Conservation (phyloP, 2,113 vertebrate species). For the Azemiops feae region DNA sequence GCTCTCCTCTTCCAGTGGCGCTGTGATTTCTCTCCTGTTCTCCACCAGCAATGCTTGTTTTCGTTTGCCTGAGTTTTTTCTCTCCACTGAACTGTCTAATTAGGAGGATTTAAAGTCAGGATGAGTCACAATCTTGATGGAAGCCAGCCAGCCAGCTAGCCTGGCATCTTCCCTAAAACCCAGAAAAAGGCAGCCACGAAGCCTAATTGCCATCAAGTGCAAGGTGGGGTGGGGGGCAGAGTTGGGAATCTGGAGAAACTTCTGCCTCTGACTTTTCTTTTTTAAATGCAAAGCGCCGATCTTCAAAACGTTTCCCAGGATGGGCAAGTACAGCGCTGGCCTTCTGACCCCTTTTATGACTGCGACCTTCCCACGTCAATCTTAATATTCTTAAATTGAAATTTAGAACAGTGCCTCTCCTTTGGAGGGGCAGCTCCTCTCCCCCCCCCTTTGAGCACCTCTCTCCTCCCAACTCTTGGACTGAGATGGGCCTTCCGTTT, state of each 20-base stretch:
- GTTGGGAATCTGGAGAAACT: rapidly evolving
- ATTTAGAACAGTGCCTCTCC: slow-evolving; percentile 1
- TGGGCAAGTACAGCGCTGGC: background rate
- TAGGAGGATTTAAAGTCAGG: background rate
- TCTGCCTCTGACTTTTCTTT: background rate
- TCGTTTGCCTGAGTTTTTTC: background rate
- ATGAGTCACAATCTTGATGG: slow-evolving; percentile 7
- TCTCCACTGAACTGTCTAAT: background rate
- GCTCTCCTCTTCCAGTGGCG: background rate
- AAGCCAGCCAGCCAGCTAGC: background rate
- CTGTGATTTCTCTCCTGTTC: background rate
- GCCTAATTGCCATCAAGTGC: background rate
- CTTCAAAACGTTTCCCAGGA: background rate
- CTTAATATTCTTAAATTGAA: slow-evolving; percentile 18
- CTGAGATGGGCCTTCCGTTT: slow-evolving; percentile 31
- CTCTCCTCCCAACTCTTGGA: background rate
- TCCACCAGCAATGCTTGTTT: slow-evolving; percentile 24
- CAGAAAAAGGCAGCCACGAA: background rate
- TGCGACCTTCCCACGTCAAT: slow-evolving; percentile 35
- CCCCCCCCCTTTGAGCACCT: background rate
- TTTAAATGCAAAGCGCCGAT: background rate
- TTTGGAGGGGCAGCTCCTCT: background rate
- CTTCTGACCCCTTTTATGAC: background rate
- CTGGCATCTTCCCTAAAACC: background rate
- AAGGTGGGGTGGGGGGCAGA: rapidly evolving